Percentiles rank a stretch among this genome's conserved stretches.
Evolutionary conservation across 2,113 vertebrate species (phyloP).

Genomic region (Corapipo altera): DNA sequence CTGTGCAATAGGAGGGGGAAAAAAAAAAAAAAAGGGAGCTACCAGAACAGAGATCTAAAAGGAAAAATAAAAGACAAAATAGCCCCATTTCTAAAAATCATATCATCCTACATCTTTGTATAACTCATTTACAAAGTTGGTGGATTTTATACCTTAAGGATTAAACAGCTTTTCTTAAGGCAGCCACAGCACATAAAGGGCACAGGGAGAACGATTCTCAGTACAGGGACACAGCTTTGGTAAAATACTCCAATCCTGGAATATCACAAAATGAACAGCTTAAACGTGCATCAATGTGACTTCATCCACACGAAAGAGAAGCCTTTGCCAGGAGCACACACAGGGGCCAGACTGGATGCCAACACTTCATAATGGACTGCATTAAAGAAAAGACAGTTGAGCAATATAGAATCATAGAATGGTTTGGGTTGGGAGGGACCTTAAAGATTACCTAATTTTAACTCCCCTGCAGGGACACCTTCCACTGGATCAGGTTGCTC

Average conservation of each 20-base stretch:
- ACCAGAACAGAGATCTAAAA: background rate
- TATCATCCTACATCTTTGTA: background rate
- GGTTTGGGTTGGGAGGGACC: background rate
- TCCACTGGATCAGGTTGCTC: background rate
- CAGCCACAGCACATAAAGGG: background rate
- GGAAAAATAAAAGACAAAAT: background rate
- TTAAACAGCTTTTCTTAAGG: background rate
- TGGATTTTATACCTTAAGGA: background rate
- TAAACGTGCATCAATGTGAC: background rate
- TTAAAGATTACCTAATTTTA: background rate
- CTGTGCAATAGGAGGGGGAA: background rate
- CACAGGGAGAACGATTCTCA: background rate
- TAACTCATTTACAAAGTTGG: background rate
- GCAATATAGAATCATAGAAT: background rate
- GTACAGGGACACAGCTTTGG: background rate
- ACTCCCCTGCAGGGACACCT: background rate
- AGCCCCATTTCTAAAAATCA: background rate
- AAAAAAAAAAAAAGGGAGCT: background rate
- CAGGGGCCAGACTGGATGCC: background rate
- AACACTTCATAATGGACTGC: background rate
- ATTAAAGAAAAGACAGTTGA: background rate
- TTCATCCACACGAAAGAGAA: background rate
- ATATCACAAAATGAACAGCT: background rate
- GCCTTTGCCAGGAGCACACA: background rate
- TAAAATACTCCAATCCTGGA: background rate